Evolutionary conservation across 2,113 vertebrate species (phyloP).

Genomic region (Proteles cristata): DNA sequence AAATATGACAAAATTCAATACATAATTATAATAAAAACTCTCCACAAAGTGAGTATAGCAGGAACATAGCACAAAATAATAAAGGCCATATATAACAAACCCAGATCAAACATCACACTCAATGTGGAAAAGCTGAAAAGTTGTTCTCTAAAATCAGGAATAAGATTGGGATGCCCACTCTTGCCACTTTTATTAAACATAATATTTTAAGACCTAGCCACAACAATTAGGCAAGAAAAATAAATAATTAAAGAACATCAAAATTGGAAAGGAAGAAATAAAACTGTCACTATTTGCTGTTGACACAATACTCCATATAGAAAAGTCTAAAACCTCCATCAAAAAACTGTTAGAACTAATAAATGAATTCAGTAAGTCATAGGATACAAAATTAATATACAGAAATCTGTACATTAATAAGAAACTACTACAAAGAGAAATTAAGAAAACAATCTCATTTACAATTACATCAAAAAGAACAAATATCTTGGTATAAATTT

Average conservation of each 20-base stretch:
- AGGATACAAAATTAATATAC: not conserved
- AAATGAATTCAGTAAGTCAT: not conserved
- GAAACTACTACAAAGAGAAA: not conserved
- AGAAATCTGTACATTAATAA: not conserved
- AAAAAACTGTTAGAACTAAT: not conserved
- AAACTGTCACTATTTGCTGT: not conserved
- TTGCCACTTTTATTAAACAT: not conserved
- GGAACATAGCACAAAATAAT: not conserved
- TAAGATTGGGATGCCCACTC: not conserved
- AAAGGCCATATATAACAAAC: not conserved
- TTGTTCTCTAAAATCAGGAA: not conserved
- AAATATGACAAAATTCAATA: not conserved
- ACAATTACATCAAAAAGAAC: not conserved
- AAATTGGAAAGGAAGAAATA: not conserved
- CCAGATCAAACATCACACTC: not conserved
- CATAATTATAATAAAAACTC: not conserved
- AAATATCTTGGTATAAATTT: not conserved
- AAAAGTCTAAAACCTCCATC: not conserved
- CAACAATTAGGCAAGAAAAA: not conserved
- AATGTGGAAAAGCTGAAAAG: not conserved
- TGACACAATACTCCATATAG: not conserved
- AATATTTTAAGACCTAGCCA: not conserved
- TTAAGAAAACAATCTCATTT: not conserved
- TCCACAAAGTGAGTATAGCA: not conserved
- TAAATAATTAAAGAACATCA: not conserved